A percentile compares a stretch with the other conserved stretches of the same genome.
Evolutionary conservation across 2,113 vertebrate species (phyloP).

Genomic region (Polyodon spathula): DNA sequence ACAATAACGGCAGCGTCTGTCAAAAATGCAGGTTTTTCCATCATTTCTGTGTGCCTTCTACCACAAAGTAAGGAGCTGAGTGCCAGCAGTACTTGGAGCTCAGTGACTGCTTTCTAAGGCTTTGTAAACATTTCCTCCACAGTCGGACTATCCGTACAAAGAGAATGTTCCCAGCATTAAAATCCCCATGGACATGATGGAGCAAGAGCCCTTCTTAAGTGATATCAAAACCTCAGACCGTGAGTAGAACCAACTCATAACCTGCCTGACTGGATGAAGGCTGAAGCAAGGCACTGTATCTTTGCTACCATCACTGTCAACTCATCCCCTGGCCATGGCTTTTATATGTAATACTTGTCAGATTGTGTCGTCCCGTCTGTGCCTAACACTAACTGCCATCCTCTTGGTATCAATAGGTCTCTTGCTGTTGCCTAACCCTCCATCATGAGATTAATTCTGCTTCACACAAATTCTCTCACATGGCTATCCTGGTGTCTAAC

Average conservation of each 20-base stretch:
- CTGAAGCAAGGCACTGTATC: not conserved
- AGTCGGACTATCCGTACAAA: slow-evolving; percentile 94
- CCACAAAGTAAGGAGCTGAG: too few relatives aligned
- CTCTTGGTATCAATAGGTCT: slow-evolving; percentile 9
- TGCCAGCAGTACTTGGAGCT: too few relatives aligned
- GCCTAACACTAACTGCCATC: slow-evolving; percentile 19
- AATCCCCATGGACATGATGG: slow-evolving; percentile 99
- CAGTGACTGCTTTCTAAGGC: slow-evolving; percentile 42
- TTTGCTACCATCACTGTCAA: not conserved
- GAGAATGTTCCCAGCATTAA: slow-evolving; percentile 97
- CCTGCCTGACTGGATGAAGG: slow-evolving; percentile 30
- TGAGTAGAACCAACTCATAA: slow-evolving; percentile 73
- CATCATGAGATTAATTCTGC: slow-evolving; percentile 1
- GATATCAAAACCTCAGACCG: slow-evolving; percentile 87
- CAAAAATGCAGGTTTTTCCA: too few relatives aligned
- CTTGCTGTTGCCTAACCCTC: not conserved
- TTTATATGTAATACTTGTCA: slow-evolving; percentile 6
- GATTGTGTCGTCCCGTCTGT: not conserved
- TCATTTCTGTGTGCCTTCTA: too few relatives aligned
- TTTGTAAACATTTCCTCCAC: slow-evolving; percentile 66
- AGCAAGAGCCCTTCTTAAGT: slow-evolving; percentile 94
- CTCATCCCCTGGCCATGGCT: not conserved
- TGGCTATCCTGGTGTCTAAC: not conserved
- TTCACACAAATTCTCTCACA: not conserved
- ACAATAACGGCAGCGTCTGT: too few relatives aligned